Evolutionary conservation across 2,888 invertebrate genomes (phyloP).

Genomic region (Noctua pronuba): DNA sequence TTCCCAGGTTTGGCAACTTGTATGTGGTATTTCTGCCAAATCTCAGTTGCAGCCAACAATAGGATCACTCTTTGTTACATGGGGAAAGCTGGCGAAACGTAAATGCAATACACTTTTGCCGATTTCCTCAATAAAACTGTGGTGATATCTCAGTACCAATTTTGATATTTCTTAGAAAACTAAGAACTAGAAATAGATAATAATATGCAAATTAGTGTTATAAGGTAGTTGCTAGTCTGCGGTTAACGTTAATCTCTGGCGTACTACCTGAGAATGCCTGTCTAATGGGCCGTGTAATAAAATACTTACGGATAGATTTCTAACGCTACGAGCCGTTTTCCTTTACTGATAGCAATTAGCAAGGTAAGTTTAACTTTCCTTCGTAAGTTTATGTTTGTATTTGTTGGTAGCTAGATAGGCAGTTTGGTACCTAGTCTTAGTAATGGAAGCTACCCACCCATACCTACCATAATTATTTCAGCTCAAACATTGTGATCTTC

Average conservation of each 20-base stretch:
- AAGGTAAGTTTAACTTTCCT: slow-evolving; percentile 9
- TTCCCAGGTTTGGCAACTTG: not conserved
- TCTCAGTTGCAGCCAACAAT: not conserved
- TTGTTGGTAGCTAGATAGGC: not conserved
- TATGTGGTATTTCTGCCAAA: not conserved
- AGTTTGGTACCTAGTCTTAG: not conserved
- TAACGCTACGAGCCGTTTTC: slow-evolving; percentile 5
- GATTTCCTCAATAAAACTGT: no score
- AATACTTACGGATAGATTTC: slow-evolving; percentile 25
- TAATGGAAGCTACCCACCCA: not conserved
- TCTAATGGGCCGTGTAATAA: slow-evolving; percentile 16
- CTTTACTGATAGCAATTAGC: not conserved
- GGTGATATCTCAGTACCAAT: no score
- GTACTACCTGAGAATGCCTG: not conserved
- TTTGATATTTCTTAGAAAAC: not conserved
- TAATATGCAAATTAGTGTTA: slow-evolving; percentile 9
- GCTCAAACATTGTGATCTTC: not conserved
- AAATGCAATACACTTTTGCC: not conserved
- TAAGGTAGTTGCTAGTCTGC: not conserved
- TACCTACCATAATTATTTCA: not conserved
- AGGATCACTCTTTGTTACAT: not conserved
- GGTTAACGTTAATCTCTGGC: slow-evolving; percentile 1
- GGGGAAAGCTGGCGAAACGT: not conserved
- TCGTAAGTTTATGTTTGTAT: not conserved
- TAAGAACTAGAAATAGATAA: slow-evolving; percentile 7